Evolutionary conservation across 2,113 vertebrate genomes (phyloP), one percentile per base, ranked within the genome.

Genomic region (Hemicordylus capensis): DNA sequence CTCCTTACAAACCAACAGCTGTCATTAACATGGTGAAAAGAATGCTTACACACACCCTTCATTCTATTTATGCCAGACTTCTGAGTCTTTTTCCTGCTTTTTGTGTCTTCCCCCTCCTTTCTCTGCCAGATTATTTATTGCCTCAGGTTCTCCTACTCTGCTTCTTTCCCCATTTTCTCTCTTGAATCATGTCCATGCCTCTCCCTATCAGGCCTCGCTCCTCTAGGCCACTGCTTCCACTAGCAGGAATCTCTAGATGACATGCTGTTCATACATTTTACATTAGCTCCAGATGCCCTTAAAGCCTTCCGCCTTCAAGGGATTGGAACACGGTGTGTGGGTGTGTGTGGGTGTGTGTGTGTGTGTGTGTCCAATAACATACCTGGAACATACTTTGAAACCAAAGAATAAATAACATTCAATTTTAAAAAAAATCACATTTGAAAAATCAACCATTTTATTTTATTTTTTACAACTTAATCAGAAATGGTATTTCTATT

Each of bases 391-490:
- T 87, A 85, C 31, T 31, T 20, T 44, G 26, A 83, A 79, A 88
- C 88, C 73, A 91, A 34, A 4, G 64, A 48, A 56, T 6, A 2
- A 61, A 3, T 17, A 54, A 54, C 51, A 54, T 10, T 17, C 12
- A 54, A 17, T 17, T 11, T 80, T 92, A 93, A 93, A 90, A 88
- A 46, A 26, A 93, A 93, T 90, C 59, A 85, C 70, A 94, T 94
- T 76, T 88, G 87, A 93, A 88, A 89, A 93, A 94, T 91, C 94
- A 94, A 92, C 91, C 90, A 85, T 88, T 90, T 94, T 90, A 88
- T 37, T 39, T 37, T 14, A 89, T 39, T 39, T 37, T 14, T 28
- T 1, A 4, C 93, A 93, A 93, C 91, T 95, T 90, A 89, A 0
- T 90, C 63, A 89, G 91, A 89, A 70, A 94, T 91, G 87, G 85